Evolutionary conservation across 2,888 invertebrate species (phyloP).

Genomic region (Hirudinaria manillensis): DNA sequence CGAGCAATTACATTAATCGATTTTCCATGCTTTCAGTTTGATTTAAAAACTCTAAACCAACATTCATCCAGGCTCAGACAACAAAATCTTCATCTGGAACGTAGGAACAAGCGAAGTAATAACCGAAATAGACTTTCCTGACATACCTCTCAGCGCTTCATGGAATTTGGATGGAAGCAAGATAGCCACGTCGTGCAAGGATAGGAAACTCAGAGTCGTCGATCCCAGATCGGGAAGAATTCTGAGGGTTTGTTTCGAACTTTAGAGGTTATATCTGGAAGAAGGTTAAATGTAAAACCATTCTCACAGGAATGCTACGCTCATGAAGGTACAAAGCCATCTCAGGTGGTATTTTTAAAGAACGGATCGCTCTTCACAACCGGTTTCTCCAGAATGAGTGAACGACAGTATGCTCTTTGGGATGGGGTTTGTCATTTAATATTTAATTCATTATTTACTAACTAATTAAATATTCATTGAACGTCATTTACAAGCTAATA

Average conservation of each 20-base stretch:
- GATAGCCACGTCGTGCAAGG: conserved; percentile 84
- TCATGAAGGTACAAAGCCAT: conserved; percentile 73
- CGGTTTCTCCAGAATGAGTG: conserved; percentile 87
- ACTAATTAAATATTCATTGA: background rate
- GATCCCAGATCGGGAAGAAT: conserved; percentile 80
- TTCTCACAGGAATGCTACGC: conserved; percentile 70
- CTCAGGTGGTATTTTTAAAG: conserved; percentile 70
- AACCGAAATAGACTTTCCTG: conserved; percentile 77
- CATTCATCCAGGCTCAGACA: conserved; percentile 59
- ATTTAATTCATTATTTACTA: background rate
- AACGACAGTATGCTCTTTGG: conserved; percentile 84
- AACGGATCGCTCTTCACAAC: conserved; percentile 78
- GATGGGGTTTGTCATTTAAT: conserved; percentile 51
- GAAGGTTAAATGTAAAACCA: background rate
- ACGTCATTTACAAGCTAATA: background rate
- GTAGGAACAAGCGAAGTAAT: conserved; percentile 79
- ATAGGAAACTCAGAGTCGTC: conserved; percentile 80
- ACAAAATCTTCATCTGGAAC: conserved; percentile 79
- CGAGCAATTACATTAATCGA: background rate
- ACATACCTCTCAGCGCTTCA: conserved; percentile 80
- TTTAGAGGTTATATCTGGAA: background rate
- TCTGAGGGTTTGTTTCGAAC: conserved; percentile 50
- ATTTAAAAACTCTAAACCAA: conserved; percentile 1
- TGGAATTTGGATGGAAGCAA: conserved; percentile 84
- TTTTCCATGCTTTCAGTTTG: background rate